A percentile compares a stretch with the other conserved stretches of the same genome.
These are phyloP conservation scores for Sylvilagus floridanus DNA, from an alignment of 2,797 vertebrate species.

Conservation along the genomic window DNA sequence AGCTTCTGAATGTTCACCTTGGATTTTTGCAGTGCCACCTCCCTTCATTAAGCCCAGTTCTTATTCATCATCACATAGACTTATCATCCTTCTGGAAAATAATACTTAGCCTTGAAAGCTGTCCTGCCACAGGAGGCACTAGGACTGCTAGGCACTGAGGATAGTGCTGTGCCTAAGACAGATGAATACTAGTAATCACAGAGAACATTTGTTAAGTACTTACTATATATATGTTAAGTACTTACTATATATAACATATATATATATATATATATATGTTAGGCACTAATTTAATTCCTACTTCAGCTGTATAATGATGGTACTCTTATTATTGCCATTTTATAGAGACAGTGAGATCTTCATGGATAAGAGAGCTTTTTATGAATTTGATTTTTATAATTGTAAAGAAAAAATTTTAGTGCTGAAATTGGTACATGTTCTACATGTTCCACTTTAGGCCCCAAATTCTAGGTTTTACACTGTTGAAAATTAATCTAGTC, in stretches of 20 bases:
- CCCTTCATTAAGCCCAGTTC: background rate
- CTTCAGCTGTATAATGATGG: background rate
- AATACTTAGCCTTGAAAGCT: background rate
- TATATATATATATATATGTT: background rate
- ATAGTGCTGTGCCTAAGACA: background rate
- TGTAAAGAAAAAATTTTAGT: constrained; percentile 26
- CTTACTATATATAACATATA: background rate
- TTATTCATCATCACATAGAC: constrained; percentile 1
- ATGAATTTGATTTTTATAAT: constrained; percentile 53
- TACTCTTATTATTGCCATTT: background rate
- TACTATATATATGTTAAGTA: background rate
- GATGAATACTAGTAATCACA: background rate
- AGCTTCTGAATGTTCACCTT: constrained; percentile 7
- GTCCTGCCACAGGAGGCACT: background rate
- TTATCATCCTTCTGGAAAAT: background rate
- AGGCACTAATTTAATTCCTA: background rate
- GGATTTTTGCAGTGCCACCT: background rate
- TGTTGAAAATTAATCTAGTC: constrained; percentile 9
- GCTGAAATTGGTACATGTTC: constrained; percentile 27
- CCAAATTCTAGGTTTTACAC: constrained; percentile 14
- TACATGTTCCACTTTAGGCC: background rate
- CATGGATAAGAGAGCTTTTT: constrained; percentile 3
- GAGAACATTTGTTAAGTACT: background rate
- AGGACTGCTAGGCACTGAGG: background rate
- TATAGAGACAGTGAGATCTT: background rate